These are phyloP conservation scores for Trachelus iudaicus DNA, from an alignment of 2,888 invertebrate genomes.

Conservation along the genomic window DNA sequence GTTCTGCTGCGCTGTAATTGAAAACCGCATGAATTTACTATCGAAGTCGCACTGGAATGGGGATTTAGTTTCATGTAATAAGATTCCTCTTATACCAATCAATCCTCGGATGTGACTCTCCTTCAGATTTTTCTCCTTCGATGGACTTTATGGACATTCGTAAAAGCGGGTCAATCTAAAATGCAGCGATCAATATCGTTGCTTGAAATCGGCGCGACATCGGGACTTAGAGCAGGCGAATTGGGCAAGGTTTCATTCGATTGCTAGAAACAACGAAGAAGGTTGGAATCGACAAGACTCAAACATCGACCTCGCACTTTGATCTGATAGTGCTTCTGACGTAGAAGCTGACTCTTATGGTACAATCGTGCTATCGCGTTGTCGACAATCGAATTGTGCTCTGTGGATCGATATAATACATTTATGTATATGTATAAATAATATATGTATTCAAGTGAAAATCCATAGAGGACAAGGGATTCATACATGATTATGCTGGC, in stretches of 20 bases:
- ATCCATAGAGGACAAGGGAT: too few species aligned
- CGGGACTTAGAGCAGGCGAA: background rate
- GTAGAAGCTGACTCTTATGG: background rate
- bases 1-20: background rate
- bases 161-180: background rate
- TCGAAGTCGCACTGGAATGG: background rate
- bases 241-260: background rate
- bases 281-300: background rate
- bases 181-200: background rate
- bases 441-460: too few species aligned
- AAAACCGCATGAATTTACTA: background rate
- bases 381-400: too few species aligned
- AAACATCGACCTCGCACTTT: background rate
- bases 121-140: background rate
- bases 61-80: background rate
- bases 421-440: too few species aligned
- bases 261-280: background rate
- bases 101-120: background rate
- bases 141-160: background rate
- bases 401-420: too few species aligned
- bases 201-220: background rate
- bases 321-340: background rate
- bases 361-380: too few species aligned
- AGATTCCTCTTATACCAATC: background rate
- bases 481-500: too few species aligned